Evolutionary conservation across 2,113 vertebrate genomes (phyloP), one percentile per base, ranked within the genome.

Genomic region (Herpetotheres cachinnans): DNA sequence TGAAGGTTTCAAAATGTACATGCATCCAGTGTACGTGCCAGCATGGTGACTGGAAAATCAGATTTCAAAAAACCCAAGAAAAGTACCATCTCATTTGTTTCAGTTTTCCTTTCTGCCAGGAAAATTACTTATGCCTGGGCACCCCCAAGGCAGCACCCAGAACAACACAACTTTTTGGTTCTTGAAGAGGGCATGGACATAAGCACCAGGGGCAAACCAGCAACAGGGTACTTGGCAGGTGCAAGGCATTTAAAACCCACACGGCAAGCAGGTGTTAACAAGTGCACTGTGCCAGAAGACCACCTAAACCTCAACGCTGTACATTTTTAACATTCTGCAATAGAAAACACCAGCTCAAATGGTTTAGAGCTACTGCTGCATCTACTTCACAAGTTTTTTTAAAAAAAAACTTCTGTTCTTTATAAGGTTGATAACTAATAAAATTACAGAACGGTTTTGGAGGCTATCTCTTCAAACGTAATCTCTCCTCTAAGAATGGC

Each of bases 141-240:
- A 89, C 6, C 22, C 7, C 17, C 40, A 34, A 34, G 56, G 50
- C 58, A 70, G 38, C 44, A 52, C 11, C 30, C 16, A 72, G 44
- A 74, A 46, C 38, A 76, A 16, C 1, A 1, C 46, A 89, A 54
- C 32, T 49, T 77, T 59, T 22, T 22, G 18, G 7, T 73, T 71
- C 49, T 34, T 55, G 11, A 73, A 55, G 24, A 91, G 44, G 44
- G 63, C 54, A 17, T 2, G 18, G 58, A 44, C 29, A 15, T 10
- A 20, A 50, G 38, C 54, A 56, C 9, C 1, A 0, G 24, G n/a
- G 40, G 13, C 5, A 29, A 83, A 77, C 4, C 11, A 3, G 0
- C 47, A 78, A 20, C 4, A 34, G 9, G 12, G 67, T 14, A 30
- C 40, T 7, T 9, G 6, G 58, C 25, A 67, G 20, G 52, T 4